Conservation (phyloP, 2,888 invertebrate species). For the Phania funesta region DNA sequence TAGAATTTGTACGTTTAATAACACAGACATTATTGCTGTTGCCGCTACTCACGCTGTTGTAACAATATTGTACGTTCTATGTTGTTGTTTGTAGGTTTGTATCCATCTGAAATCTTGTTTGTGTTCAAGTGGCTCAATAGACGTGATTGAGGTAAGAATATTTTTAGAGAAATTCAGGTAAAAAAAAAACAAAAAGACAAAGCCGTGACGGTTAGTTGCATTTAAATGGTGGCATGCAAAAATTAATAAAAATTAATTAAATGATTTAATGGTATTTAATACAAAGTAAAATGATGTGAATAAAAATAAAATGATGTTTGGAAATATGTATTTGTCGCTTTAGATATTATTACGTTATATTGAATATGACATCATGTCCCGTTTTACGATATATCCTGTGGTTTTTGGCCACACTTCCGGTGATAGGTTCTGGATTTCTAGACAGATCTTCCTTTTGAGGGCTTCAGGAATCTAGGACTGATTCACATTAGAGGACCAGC, state of each 20-base stretch:
- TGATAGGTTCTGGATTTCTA: no score
- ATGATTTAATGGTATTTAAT: slow-evolving; percentile 21
- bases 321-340: no score
- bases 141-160: slow-evolving; percentile 64
- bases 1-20: slow-evolving; percentile 41
- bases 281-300: no score
- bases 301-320: slow-evolving; percentile 2
- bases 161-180: slow-evolving; percentile 51
- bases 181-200: not conserved
- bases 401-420: no score
- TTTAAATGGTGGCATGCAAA: slow-evolving; percentile 25
- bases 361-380: no score
- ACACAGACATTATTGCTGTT: slow-evolving; percentile 10
- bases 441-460: no score
- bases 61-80: slow-evolving; percentile 18
- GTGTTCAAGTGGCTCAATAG: slow-evolving; percentile 21
- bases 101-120: not conserved
- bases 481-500: no score
- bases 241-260: slow-evolving; percentile 42
- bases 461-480: no score
- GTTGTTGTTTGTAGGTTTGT: not conserved
- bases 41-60: slow-evolving; percentile 14
- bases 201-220: not conserved
- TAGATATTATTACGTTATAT: not conserved
- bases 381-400: no score